These are phyloP conservation scores for Stegastes partitus DNA, from an alignment of 2,113 vertebrate species.

Conservation along the genomic window DNA sequence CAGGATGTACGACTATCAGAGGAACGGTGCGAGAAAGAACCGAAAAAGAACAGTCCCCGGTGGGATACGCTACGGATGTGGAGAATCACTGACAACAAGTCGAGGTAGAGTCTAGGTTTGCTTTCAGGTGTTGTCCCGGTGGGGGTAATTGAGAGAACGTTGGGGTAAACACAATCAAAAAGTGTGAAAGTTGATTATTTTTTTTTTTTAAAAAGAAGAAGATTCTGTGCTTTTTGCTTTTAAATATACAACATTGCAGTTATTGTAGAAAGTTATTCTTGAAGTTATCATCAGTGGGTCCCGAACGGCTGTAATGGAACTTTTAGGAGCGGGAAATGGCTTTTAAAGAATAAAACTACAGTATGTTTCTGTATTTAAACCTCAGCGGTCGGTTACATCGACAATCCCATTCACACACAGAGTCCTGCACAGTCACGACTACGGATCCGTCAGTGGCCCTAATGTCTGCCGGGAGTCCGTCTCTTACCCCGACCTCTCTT, in stretches of 20 bases:
- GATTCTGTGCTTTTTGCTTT: neutral
- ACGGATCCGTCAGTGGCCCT: constrained; percentile 37
- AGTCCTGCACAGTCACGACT: constrained; percentile 2
- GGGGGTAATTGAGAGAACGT: neutral
- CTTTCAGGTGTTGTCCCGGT: neutral
- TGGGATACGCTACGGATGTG: constrained; percentile 17
- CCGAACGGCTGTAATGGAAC: neutral
- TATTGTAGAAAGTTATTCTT: neutral
- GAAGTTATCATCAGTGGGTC: neutral
- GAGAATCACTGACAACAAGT: constrained; percentile 10
- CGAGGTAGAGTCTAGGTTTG: constrained; percentile 27
- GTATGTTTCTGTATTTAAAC: constrained; percentile 3
- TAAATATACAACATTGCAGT: neutral
- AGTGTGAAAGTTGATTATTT: neutral
- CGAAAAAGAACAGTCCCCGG: constrained; percentile 1
- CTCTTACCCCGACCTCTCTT: constrained; percentile 56
- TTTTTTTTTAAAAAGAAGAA: too few relatives aligned
- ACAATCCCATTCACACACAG: neutral
- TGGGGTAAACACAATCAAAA: neutral
- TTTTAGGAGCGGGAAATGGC: neutral
- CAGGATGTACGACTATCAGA: constrained; percentile 9
- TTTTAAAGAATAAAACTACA: neutral
- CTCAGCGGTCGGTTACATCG: constrained; percentile 9
- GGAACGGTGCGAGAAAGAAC: constrained; percentile 13
- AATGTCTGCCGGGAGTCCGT: constrained; percentile 50